Evolutionary conservation across 1,140 invertebrate genomes (phyloP).

Genomic region (Drosophila leontia): DNA sequence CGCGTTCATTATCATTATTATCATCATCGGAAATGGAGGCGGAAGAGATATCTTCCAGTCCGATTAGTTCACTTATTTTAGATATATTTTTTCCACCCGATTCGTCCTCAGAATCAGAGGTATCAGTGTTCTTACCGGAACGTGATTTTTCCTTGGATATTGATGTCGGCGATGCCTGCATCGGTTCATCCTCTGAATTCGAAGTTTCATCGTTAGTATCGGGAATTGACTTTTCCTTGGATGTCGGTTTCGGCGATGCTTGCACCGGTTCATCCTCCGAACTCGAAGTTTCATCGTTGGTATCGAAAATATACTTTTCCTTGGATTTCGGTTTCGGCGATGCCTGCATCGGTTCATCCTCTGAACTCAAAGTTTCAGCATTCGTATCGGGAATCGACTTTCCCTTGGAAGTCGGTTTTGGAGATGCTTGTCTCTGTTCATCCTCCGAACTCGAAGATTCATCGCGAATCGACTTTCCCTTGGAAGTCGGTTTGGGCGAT

Average conservation of each 20-base stretch:
- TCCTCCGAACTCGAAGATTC: neutral
- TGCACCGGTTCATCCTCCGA: neutral
- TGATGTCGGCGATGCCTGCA: neutral
- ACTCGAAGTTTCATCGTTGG: neutral
- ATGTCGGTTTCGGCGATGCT: neutral
- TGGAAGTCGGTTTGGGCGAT: neutral
- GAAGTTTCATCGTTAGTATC: neutral
- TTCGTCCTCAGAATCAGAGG: too few species aligned
- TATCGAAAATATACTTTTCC: neutral
- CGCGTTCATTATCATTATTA: neutral
- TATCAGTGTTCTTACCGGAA: neutral
- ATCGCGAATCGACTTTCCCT: neutral
- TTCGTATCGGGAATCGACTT: neutral
- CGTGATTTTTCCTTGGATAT: neutral
- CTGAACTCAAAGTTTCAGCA: neutral
- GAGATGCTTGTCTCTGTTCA: neutral
- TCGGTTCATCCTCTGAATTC: neutral
- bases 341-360: neutral
- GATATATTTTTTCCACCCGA: too few species aligned
- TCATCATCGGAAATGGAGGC: neutral
- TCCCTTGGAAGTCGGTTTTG: neutral
- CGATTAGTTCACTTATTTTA: neutral
- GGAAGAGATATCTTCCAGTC: neutral
- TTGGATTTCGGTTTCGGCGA: neutral
- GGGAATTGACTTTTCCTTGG: neutral